Base-by-base conservation (phyloP, 92 coral and sea anemone species). In the Metridium senile region DNA sequence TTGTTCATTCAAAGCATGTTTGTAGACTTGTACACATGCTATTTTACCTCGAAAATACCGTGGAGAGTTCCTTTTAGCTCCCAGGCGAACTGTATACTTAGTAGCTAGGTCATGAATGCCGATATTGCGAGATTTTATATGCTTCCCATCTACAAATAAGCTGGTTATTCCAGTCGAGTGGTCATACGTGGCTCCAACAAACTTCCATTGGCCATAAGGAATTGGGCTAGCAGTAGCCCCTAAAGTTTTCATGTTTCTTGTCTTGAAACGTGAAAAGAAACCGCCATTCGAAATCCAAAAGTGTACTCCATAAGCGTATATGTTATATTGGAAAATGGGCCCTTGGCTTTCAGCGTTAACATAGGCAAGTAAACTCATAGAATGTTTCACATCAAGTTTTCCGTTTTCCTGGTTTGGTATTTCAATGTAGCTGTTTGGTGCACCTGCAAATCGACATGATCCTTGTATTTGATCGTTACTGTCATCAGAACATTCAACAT, bases 101-200 rank as follows among this genome's bases (percentile, higher is more conserved):
- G 94, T 89, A 25, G 88, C 85, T 13, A 75, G 75, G 6, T 74
- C 74, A 70, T 82, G 68, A 1, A 18, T 75, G 26, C 90, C 87
- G 68, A 89, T 23, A 29, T 86, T 79, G 32, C 33, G 54, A 2
- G 74, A 28, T 22, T 70, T 78, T 27, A 33, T 87, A 27, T 62
- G 66, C 30, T 73, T 70, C 19, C 88, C 91, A 45, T 86, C 84
- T 9, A 78, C 58, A 91, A 91, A 89, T 80, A 89, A 54, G n/a
- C 80, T 76, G 21, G 79, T 90, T 2, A 21, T 51, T 35, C 94
- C 94, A 19, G 88, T 82, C n/a, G n/a, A n/a, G n/a, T n/a, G n/a
- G n/a, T n/a, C n/a, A n/a, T n/a, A n/a, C n/a, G n/a, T n/a, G n/a
- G 83, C 81, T 1, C 94, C 94, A 3, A 89, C 80, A 11, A 33